Base-by-base conservation (phyloP, 2,888 invertebrate species). In the Meteorus cinctellus region DNA sequence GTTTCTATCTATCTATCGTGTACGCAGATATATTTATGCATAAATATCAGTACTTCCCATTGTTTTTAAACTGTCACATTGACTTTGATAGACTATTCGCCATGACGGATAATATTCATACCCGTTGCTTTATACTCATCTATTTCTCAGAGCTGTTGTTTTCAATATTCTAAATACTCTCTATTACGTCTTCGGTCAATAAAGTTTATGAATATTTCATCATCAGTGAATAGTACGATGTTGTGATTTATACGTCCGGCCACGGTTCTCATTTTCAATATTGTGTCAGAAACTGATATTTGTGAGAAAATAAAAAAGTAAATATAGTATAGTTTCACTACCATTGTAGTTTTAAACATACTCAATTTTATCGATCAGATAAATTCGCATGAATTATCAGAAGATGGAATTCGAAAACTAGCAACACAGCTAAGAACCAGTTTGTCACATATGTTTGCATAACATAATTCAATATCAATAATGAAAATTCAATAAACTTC, bases 41-140 rank as follows among this genome's bases (percentile, higher is more conserved):
- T 80, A 81, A 81, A 79, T 83, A 82, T 84, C 79, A 77, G 77
- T 82, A 79, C 81, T 74, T 78, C 74, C 81, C 77, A 65, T 65
- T 12, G n/a, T n/a, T n/a, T 34, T 41, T 19, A 1, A 55, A 55
- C 55, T 55, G 55, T 19, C 6, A 19, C 55, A 55, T 55, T 6
- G 6, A 8, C 8, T 8, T 24, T 24, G n/a, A 16, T 16, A 48
- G 3, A 4, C n/a, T 16, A 48, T 48, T n/a, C 4, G n/a, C n/a
- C n/a, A 48, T 48, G n/a, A 48, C n/a, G 4, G 16, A 48, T 16
- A 16, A n/a, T 4, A n/a, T 19, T 8, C 19, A 19, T 55, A 5
- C 4, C 5, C 8, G 12, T 55, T 8, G 0, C 55, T 6, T 55
- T 34, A 1, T 4, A 55, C 5, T 55, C 1, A 19, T 55, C 6